Percentiles rank a stretch among this genome's conserved stretches.
These are phyloP conservation scores for Nymphalis c-album DNA, from an alignment of 2,888 invertebrate species.

Conservation along the genomic window DNA sequence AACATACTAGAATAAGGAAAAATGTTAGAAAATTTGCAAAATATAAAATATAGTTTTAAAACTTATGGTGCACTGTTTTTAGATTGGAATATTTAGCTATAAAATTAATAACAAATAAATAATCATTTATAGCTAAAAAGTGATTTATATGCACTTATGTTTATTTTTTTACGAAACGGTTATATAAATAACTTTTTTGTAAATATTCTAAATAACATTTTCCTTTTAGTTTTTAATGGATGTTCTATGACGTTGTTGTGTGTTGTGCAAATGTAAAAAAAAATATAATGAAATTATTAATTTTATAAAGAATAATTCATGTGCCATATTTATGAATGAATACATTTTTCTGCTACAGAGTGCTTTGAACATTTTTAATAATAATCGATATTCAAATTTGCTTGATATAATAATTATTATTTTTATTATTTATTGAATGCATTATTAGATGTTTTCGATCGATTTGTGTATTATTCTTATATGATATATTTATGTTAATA, in stretches of 20 bases:
- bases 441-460: constrained; percentile 48
- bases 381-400: constrained; percentile 78
- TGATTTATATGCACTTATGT: constrained; percentile 45
- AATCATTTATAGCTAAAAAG: constrained; percentile 54
- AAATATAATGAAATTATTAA: constrained; percentile 27
- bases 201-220: constrained; percentile 57
- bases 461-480: constrained; percentile 49
- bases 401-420: constrained; percentile 64
- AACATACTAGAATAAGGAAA: constrained; percentile 54
- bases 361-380: constrained; percentile 69
- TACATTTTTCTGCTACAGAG: constrained; percentile 67
- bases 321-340: constrained; percentile 72
- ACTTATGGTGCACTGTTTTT: constrained; percentile 76
- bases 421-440: constrained; percentile 41
- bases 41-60: constrained; percentile 62
- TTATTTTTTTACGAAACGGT: constrained; percentile 62
- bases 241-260: constrained; percentile 63
- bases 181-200: constrained; percentile 61
- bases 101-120: constrained; percentile 39
- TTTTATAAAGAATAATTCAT: constrained; percentile 48
- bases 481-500: constrained; percentile 22
- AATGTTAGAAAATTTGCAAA: constrained; percentile 56
- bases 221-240: constrained; percentile 58
- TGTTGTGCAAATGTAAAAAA: constrained; percentile 63
- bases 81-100: constrained; percentile 59